These are phyloP conservation scores for Elephas maximus DNA, from an alignment of 2,113 vertebrate species.

Conservation along the genomic window DNA sequence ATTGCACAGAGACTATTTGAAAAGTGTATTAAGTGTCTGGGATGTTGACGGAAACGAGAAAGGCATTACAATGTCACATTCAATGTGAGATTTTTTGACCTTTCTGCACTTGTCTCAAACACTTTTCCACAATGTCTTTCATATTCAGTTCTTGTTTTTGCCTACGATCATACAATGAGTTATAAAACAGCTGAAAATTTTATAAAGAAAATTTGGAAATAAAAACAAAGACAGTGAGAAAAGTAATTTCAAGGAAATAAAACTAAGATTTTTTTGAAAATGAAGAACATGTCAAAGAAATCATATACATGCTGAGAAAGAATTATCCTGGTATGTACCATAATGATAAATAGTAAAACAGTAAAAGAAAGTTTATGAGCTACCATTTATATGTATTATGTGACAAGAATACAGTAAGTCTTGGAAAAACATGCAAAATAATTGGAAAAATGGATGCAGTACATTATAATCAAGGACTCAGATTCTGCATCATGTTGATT, in stretches of 20 bases:
- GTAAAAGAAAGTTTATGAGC: not conserved
- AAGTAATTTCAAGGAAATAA: not conserved
- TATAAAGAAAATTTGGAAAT: not conserved
- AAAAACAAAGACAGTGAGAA: not conserved
- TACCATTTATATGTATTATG: not conserved
- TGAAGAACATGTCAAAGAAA: not conserved
- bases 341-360: not conserved
- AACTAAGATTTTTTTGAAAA: not conserved
- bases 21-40: not conserved
- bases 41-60: not conserved
- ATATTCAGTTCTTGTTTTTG: not conserved
- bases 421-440: not conserved
- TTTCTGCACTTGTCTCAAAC: not conserved
- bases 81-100: not conserved
- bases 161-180: not conserved
- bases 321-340: not conserved
- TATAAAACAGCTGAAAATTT: not conserved
- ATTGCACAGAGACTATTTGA: not conserved
- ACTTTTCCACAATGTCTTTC: not conserved
- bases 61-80: not conserved
- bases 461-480: not conserved
- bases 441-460: not conserved
- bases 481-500: not conserved
- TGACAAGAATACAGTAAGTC: not conserved
- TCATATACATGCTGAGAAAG: not conserved